Evolutionary conservation across 2,797 vertebrate genomes (phyloP), one percentile per base, ranked within the genome.

Genomic region (Phyllotis vaccarum): DNA sequence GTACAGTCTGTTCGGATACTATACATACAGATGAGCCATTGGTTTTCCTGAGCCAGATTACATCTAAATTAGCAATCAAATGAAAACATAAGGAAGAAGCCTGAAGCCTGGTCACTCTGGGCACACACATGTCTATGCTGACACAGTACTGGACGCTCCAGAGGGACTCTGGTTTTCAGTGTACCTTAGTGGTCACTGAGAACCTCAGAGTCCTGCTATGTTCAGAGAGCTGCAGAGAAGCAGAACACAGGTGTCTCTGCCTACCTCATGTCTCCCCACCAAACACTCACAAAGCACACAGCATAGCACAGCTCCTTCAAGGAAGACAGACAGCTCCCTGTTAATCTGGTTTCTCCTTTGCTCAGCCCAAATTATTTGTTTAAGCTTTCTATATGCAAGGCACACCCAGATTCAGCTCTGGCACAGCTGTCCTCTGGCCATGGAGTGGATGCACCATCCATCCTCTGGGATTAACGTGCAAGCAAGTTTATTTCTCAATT

Each of bases 1-100:
- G 27, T 86, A 78, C 3, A 85, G 7, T 86, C 94, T 90, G 21
- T 92, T 89, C 58, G 27, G 24, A 96, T 68, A 83, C 2, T 70
- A 24, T 75, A 89, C 56, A 90, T 34, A 2, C 29, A 72, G n/a
- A 72, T 40, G 27, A 89, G 34, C 27, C 4, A 74, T 46, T 93
- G 85, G 76, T 78, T 83, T 86, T 91, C 81, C 64, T 76, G 75
- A 95, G 49, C 79, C 79, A 92, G 75, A 75, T 62, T 81, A 86
- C 96, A 80, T 89, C 78, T 87, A 62, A 31, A 82, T 86, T 56
- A 93, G 27, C 7, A 74, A 66, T 54, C 37, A 82, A 70, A 76
- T 58, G 46, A 66, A 85, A 89, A 29, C 9, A 40, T 64, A 34
- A 64, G 31, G 7, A 8, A 34, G 64, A 95, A 87, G 60, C 85